phyloP scores from a whole-genome alignment of 2,797 vertebrate genomes.

The Rousettus madagascariensis region DNA sequence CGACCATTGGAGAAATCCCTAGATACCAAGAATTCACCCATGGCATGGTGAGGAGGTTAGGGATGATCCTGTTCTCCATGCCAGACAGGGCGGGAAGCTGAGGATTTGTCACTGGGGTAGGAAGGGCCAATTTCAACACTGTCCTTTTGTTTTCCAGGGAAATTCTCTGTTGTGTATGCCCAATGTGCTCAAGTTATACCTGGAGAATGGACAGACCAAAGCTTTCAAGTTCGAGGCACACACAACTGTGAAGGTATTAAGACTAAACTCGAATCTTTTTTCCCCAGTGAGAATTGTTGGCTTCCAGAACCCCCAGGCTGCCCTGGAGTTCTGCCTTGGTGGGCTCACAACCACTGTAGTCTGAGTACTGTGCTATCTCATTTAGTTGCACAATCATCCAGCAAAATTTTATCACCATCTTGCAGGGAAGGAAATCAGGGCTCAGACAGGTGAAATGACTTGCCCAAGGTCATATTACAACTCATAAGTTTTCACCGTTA shows the following conservation, averaged over 20 bases:
- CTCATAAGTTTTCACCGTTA: neutral
- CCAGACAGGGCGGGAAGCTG: neutral
- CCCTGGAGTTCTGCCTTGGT: neutral
- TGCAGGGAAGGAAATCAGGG: neutral
- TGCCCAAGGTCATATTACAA: neutral
- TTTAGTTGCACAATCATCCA: neutral
- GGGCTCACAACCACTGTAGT: neutral
- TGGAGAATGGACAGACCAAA: constrained; percentile 99
- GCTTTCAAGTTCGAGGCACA: constrained; percentile 95
- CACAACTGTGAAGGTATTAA: constrained; percentile 95
- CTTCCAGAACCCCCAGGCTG: neutral
- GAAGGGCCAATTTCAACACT: neutral
- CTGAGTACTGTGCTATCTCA: neutral
- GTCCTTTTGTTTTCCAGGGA: constrained; percentile 87
- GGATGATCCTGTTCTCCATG: neutral
- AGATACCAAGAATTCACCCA: neutral
- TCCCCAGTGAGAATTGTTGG: neutral
- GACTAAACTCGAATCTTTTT: neutral
- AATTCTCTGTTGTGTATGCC: constrained; percentile 97
- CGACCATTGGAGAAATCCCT: neutral
- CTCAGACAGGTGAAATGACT: neutral
- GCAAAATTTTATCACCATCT: neutral
- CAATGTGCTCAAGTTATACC: constrained; percentile 97
- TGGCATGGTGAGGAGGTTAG: neutral
- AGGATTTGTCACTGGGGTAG: neutral